Evolutionary conservation across 2,888 invertebrate species (phyloP).

Genomic region (Mellilla xanthometata): DNA sequence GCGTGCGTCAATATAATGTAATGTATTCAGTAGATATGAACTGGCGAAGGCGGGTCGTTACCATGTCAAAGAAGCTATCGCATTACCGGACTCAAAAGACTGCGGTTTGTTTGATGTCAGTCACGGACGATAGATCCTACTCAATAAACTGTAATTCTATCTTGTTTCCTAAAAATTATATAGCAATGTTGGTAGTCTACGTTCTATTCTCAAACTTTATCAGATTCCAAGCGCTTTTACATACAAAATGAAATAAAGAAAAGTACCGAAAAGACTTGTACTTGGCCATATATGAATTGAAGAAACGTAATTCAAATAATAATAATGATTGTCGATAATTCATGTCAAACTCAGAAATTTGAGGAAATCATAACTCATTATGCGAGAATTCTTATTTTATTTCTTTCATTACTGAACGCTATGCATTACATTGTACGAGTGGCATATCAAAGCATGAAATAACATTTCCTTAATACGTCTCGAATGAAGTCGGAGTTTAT

Average conservation of each 20-base stretch:
- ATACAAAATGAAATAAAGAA: too few species aligned
- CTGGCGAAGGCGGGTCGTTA: conserved; percentile 62
- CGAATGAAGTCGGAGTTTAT: conserved; percentile 70
- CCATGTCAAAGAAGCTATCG: conserved; percentile 81
- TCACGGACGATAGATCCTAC: conserved; percentile 47
- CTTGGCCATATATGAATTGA: too few species aligned
- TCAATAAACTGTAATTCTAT: conserved; percentile 47
- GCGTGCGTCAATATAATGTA: conserved; percentile 57
- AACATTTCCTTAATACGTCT: conserved; percentile 72
- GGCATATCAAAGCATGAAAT: conserved; percentile 68
- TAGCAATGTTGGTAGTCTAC: conserved; percentile 3
- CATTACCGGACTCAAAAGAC: conserved; percentile 73
- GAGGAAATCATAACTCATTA: conserved; percentile 8
- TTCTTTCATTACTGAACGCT: conserved; percentile 31
- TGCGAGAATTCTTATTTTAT: conserved; percentile 29
- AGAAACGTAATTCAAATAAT: neutral
- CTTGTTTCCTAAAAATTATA: conserved; percentile 29
- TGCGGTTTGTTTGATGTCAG: conserved; percentile 70
- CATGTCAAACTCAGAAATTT: conserved; percentile 3
- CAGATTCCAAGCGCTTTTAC: too few species aligned
- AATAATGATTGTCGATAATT: neutral
- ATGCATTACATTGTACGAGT: conserved; percentile 42
- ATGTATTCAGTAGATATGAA: conserved; percentile 70
- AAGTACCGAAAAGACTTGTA: too few species aligned
- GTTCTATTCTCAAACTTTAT: neutral